Evolutionary conservation across 2,113 vertebrate genomes (phyloP), one percentile per base, ranked within the genome.

Genomic region (Engraulis encrasicolus): DNA sequence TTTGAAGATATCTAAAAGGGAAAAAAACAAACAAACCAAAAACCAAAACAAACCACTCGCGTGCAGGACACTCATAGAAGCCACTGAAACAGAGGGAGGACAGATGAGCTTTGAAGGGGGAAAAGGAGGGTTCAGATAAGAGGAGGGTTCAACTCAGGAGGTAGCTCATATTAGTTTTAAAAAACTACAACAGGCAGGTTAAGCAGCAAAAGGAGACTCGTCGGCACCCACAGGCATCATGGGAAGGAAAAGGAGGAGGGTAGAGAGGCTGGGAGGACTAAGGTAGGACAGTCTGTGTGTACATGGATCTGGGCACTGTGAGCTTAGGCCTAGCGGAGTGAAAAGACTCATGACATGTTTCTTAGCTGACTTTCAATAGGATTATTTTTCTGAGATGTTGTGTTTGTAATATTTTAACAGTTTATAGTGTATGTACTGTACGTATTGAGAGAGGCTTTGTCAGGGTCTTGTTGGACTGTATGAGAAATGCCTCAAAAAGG

Each of bases 241-340:
- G 48, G 6, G 86, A 89, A 89, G 85, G 82, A 61, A 85, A 88
- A 31, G 23, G 87, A 23, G 18, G 58, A 84, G 89, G 90, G 90
- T 85, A 89, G 80, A 89, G 85, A 89, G 91, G 87, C 85, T 27
- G 83, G 82, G 78, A 83, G 50, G 31, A 38, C 80, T 38, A 78
- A 80, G 85, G 77, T n/a, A 6, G 82, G 74, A 86, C 52, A n/a
- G 86, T 84, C 61, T 71, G 27, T 83, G 87, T 79, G 15, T 54
- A 78, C 85, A 58, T 45, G 89, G 91, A 87, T 87, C 52, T 71
- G 89, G 82, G 89, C 92, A 89, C 93, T 89, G 91, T 61, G 89
- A 92, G 91, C 87, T 89, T 61, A 36, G 50, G 50, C 50, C 34
- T 34, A 15, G 19, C 58, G n/a, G 31, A 49, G 23, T 9, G 49